Base-by-base conservation (phyloP, 2,113 vertebrate species). In the Petrocephalus zakoni region DNA sequence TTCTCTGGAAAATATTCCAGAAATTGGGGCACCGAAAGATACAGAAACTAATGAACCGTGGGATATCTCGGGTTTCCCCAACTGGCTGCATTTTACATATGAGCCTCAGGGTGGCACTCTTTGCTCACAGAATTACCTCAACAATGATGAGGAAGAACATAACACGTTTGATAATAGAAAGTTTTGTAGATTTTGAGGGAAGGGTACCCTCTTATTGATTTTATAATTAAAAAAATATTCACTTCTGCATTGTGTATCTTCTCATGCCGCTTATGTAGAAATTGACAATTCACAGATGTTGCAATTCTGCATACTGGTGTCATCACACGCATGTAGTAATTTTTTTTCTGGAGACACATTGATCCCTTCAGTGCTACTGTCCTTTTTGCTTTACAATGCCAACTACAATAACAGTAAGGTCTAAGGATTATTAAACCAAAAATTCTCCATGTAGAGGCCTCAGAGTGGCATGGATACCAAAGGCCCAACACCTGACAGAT, bases 21-120 rank as follows among this genome's bases (percentile, higher is more conserved):
- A 87, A 25, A 46, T 37, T 72, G 17, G 9, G 51, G 47, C 29
- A 53, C 75, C 8, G 51, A 17, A 53, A 56, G 86, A 55, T 82
- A 85, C 49, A 72, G 29, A 22, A 78, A 52, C 78, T 34, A 83
- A 58, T 83, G 51, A 55, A 49, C 53, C 58, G 11, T 51, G 51
- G 29, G 22, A 29, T 53, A 42, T 46, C 29, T 19, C 7, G 22
- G 25, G 13, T 72, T 19, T 2, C 21, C 55, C 34, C 19, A 53
- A 21, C 22, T 6, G 51, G 46, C 49, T 68, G 34, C 55, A 78
- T 88, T 88, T 19, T 19, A 25, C 22, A 29, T 9, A 25, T 25
- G 47, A 52, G 87, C 91, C 92, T 90, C 92, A 87, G 88, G 92
- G 90, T 90, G 92, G 91, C 89, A 88, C 89, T 91, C 86, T 91